Base-by-base conservation (phyloP, 2,113 vertebrate species). In the Neolamprologus hecqui region DNA sequence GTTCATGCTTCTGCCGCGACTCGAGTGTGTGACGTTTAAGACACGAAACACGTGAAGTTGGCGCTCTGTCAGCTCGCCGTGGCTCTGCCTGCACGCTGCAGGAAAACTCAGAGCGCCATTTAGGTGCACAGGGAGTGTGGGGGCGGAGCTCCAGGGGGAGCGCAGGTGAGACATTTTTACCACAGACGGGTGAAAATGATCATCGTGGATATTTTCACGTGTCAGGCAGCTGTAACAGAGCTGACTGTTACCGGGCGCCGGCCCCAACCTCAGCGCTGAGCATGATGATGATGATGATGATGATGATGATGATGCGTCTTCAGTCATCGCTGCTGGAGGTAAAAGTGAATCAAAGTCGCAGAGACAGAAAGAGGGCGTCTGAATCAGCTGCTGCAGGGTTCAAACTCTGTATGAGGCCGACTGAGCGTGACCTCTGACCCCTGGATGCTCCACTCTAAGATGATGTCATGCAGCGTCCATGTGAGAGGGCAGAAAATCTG, bases 391-490 rank as follows among this genome's bases (percentile, higher is more conserved):
- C 63, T 57, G 37, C 19, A 14, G 87, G 83, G 28, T 23, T 77
- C 1, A 49, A 31, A n/a, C 70, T 49, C 21, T 73, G 68, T 5
- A 68, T 58, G 21, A 65, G 57, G 21, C 23, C 2, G 2, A 79
- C 55, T 6, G 81, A 63, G n/a, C 12, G 17, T 31, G 82, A 89
- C 87, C 58, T 54, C 58, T 84, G 86, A 90, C 73, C 58, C 40
- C 2, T 4, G 14, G 14, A 6, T 0, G 31, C 80, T 65, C 35
- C 57, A n/a, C 68, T 3, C 45, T 37, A 6, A 33, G 4, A 57
- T 12, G 10, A 3, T 70, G 45, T 49, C 55, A 75, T 17, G 49
- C 55, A 42, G 6, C 47, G 1, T 4, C 65, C 82, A 31, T 33
- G 54, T 51, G 55, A 68, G 26, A 23, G 40, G 23, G 68, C 40